These are phyloP conservation scores for Leucoraja erinaceus DNA, from an alignment of 2,113 vertebrate species.

Conservation along the genomic window DNA sequence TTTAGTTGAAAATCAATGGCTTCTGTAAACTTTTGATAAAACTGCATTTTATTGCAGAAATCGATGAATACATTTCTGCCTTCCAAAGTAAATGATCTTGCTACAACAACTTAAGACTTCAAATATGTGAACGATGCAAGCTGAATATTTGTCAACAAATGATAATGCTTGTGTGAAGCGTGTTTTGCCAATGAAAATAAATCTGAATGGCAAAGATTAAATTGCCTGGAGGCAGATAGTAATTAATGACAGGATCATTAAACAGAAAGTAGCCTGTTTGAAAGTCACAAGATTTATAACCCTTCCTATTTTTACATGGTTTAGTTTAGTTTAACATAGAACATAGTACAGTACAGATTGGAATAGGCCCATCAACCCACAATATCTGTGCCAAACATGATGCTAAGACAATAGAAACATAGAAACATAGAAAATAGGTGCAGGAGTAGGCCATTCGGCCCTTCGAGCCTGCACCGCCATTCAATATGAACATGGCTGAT, in stretches of 20 bases:
- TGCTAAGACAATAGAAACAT: too few species aligned
- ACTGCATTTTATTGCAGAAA: not conserved
- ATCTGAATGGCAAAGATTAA: not conserved
- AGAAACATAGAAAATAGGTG: too few species aligned
- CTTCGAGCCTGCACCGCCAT: too few species aligned
- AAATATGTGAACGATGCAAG: not conserved
- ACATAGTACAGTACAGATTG: too few species aligned
- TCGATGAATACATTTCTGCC: not conserved
- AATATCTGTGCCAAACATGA: too few species aligned
- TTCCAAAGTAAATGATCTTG: not conserved
- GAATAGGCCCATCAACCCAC: too few species aligned
- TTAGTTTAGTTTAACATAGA: too few species aligned
- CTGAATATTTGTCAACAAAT: not conserved
- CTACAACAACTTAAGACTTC: not conserved
- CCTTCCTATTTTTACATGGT: not conserved
- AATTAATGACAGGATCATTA: not conserved
- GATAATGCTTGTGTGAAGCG: not conserved
- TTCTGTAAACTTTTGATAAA: not conserved
- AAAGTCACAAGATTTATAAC: too few species aligned
- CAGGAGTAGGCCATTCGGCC: too few species aligned
- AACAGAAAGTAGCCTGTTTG: too few species aligned
- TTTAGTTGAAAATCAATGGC: not conserved
- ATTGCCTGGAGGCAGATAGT: not conserved
- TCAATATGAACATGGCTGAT: too few species aligned
- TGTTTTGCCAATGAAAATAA: not conserved